A percentile compares a stretch with the other conserved stretches of the same genome.
Conservation (phyloP, 2,113 vertebrate species). For the Neolamprologus brichardi region DNA sequence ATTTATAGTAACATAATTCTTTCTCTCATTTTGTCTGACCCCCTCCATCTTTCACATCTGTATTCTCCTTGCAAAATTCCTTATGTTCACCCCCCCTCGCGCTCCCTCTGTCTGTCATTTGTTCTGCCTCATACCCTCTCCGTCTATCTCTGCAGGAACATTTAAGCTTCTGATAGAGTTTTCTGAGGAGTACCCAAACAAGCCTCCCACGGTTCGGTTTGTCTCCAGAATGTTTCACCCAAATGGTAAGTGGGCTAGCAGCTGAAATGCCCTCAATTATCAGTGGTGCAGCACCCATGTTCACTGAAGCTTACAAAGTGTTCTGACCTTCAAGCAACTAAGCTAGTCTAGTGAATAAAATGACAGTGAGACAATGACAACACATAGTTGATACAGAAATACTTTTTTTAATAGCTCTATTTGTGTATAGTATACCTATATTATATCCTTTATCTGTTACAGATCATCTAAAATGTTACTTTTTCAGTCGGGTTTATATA, state of each 20-base stretch:
- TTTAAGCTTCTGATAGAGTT: slow-evolving; percentile 99
- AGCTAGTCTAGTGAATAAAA: neutral
- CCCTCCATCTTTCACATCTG: neutral
- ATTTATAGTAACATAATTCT: slow-evolving; percentile 29
- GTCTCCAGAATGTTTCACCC: slow-evolving; percentile 99
- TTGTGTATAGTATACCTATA: neutral
- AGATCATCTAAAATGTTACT: neutral
- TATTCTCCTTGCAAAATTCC: neutral
- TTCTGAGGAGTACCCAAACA: slow-evolving; percentile 99
- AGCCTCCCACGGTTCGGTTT: slow-evolving; percentile 97
- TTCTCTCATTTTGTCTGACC: neutral
- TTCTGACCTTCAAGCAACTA: neutral
- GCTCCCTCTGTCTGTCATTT: neutral
- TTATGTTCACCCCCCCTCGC: neutral
- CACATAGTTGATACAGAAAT: neutral
- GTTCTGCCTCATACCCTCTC: neutral
- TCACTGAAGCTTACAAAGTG: neutral
- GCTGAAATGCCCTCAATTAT: neutral
- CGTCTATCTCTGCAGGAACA: slow-evolving; percentile 77
- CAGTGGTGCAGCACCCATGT: neutral
- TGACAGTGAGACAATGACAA: neutral
- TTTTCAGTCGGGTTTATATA: neutral
- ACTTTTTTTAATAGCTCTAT: neutral
- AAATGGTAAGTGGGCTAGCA: slow-evolving; percentile 81
- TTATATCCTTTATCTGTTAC: neutral